Base-by-base conservation (phyloP, 1,140 invertebrate genomes). In the Tribolium castaneum region DNA sequence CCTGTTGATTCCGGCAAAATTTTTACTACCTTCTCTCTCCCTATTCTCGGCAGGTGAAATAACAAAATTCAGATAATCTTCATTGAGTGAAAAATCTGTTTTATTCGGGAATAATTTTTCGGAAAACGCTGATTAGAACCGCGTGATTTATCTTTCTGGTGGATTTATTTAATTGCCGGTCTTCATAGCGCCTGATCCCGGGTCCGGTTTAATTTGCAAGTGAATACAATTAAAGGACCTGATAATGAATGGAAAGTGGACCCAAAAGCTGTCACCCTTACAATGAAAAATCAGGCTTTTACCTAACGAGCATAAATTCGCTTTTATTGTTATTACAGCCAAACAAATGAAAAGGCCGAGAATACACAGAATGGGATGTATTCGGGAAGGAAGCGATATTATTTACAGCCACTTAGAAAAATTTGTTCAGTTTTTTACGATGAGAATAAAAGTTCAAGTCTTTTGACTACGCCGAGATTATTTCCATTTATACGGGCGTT, bases 381-480 rank as follows among this genome's bases (percentile, higher is more conserved):
- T 66, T 66, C 12, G 14, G 59, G 59, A 34, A 66, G 59, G 59
- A 66, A 66, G 13, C 14, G 59, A 66, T 66, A 66, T 66, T 66
- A 66, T 66, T 66, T 66, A 66, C 59, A 66, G 59, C 59, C 59
- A 66, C 59, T 66, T 35, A 66, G 59, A 66, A 66, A 59, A 66
- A 66, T 66, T 66, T 66, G 59, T 35, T 66, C 30, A 30, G 54
- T 59, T 66, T 66, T 35, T 35, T 35, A 66, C 59, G 59, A 66
- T 13, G 59, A 66, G 25, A 66, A 66, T 66, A 66, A 66, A 62
- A 62, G 56, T 22, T 13, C 19, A 62, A 66, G 51, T 7, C 19
- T 59, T 59, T 59, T 30, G 25, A 34, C n/a, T 30, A 16, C 12
- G 14, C 30, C 59, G 12, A 34, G n/a, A 66, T 66, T 35, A 66